phyloP scores from a whole-genome alignment of 2,888 invertebrate species.

The Plagodis dolabraria region DNA sequence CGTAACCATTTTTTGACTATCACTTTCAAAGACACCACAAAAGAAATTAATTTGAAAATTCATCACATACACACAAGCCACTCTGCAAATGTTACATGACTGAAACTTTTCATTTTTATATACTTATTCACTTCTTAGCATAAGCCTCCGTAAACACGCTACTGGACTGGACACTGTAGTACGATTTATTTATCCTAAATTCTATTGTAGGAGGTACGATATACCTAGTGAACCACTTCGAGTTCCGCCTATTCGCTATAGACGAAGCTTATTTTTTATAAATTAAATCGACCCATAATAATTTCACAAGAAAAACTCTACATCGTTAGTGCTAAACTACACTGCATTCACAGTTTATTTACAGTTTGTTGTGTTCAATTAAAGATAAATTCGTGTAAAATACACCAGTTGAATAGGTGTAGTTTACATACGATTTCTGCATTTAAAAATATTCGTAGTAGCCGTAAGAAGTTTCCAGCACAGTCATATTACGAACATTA shows the following conservation, averaged over 20 bases:
- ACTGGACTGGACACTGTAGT: no score
- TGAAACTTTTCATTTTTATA: background rate
- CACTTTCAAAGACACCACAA: constrained; percentile 41
- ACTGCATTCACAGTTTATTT: background rate
- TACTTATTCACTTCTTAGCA: no score
- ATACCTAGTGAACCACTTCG: no score
- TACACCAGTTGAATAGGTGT: constrained; percentile 39
- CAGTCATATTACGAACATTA: constrained; percentile 31
- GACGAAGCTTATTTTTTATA: no score
- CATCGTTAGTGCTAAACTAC: background rate
- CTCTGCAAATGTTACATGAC: constrained; percentile 3
- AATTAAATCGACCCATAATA: no score
- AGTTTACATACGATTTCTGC: constrained; percentile 34
- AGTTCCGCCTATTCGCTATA: no score
- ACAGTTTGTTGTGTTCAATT: constrained; percentile 1
- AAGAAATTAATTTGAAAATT: constrained; percentile 38
- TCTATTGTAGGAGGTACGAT: no score
- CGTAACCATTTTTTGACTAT: constrained; percentile 74
- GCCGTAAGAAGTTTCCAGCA: constrained; percentile 24
- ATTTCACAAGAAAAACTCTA: no score
- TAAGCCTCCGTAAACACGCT: no score
- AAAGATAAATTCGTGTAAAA: constrained; percentile 19
- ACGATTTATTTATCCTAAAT: no score
- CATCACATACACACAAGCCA: constrained; percentile 23
- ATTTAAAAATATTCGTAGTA: constrained; percentile 29